Evolutionary conservation across 2,113 vertebrate genomes (phyloP), one percentile per base, ranked within the genome.

Genomic region (Xiphias gladius): DNA sequence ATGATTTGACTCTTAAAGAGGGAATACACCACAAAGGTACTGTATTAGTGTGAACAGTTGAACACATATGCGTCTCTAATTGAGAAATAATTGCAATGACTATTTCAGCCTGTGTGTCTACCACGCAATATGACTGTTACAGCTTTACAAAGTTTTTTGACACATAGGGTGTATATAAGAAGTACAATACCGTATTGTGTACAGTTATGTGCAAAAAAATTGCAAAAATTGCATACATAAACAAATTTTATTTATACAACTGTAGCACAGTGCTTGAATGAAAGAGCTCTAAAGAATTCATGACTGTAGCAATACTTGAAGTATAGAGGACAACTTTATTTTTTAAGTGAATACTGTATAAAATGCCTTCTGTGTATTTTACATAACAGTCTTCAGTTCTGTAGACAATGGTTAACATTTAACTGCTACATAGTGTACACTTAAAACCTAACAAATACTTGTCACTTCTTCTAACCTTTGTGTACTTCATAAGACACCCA

Each of bases 1-100:
- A n/a, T 84, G 43, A 69, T 70, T 76, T 72, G 67, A 84, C 70
- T 85, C 32, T 76, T 32, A 57, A 30, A 48, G 48, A 70, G 48
- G 43, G 66, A 54, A 65, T 22, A 26, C 26, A 62, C 55, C 52
- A 66, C 41, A 26, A 19, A 35, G 55, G 61, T 63, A 35, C 32
- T 4, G 32, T 35, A 55, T 50, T 43, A 55, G 24, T 74, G 43
- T 54, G 5, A 50, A 76, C 32, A 62, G 14, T 22, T 67, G 19
- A 74, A 70, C 61, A 28, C 24, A 73, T 85, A 59, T 82, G 48
- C 41, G 61, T 26, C 24, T 75, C 28, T 63, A 57, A 67, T 22
- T 72, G 19, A 41, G 58, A 26, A 83, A 58, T 74, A 70, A 66
- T 77, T 70, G 30, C 57, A 37, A 16, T 35, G 20, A 52, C 14